Base-by-base conservation (phyloP, 2,888 invertebrate genomes). In the Ceratothoa steindachneri region DNA sequence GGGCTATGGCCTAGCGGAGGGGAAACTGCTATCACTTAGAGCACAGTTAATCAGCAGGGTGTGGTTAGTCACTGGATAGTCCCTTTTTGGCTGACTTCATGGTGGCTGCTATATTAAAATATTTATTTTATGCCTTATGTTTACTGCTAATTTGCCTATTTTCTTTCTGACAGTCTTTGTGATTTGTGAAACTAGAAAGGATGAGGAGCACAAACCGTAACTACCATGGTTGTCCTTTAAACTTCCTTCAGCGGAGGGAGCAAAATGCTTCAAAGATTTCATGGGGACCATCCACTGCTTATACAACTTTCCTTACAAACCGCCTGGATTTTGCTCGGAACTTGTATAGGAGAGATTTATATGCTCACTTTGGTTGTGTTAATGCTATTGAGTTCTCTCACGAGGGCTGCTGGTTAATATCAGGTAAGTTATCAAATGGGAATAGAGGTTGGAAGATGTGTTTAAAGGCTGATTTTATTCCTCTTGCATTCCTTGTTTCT, bases 351-450 rank as follows among this genome's bases (percentile, higher is more conserved):
- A 60, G 60, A 60, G 93, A 96, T 86, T 88, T 96, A 73, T 87
- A 90, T 81, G 92, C 93, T 81, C 96, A 96, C 87, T 96, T 90
- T 87, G 96, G 96, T 83, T 97, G 96, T 88, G 94, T 97, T 74
- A 97, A 97, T 87, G 95, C 96, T 80, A 91, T 96, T 82, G 96
- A 96, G 86, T 97, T 96, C 87, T 95, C 94, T 69, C 88, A 89
- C 81, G 90, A 93, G 86, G 95, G 95, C 81, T 90, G 92, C 85
- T 89, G 90, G 82, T 88, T 97, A 80, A 89, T 92, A 82, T 96
- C 96, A 84, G 95, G 95, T 95, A 87, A 87, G 84, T 65, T 29
- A 12, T n/a, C n/a, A n/a, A n/a, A n/a, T n/a, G n/a, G n/a, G n/a
- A n/a, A n/a, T n/a, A n/a, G n/a, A n/a, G n/a, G n/a, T n/a, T n/a